Conservation (phyloP, 2,888 invertebrate genomes). For the Neuroscelio doddi region DNA sequence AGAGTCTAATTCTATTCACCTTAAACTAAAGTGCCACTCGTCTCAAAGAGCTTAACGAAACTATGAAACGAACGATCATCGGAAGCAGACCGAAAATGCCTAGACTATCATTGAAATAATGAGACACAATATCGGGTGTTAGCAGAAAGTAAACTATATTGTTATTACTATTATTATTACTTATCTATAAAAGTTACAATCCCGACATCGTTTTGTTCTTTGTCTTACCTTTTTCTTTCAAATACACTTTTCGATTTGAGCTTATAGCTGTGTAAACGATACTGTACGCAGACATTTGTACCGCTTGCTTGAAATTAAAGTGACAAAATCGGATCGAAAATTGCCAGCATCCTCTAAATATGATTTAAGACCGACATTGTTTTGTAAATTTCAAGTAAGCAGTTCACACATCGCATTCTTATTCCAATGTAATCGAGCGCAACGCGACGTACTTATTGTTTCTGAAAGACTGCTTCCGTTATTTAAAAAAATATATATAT, state of each 20-base stretch:
- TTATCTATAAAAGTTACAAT: slow-evolving; percentile 46
- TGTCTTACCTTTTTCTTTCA: slow-evolving; percentile 30
- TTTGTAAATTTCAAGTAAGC: slow-evolving; percentile 27
- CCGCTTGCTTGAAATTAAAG: not conserved
- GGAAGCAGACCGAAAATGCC: slow-evolving; percentile 41
- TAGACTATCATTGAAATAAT: slow-evolving; percentile 26
- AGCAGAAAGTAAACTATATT: slow-evolving; percentile 42
- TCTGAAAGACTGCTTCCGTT: slow-evolving; percentile 68
- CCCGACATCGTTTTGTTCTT: slow-evolving; percentile 41
- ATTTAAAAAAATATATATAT: slow-evolving; percentile 61
- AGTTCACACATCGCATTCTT: slow-evolving; percentile 37
- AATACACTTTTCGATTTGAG: slow-evolving; percentile 44
- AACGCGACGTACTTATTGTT: slow-evolving; percentile 52
- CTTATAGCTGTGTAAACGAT: slow-evolving; percentile 41
- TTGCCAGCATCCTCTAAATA: slow-evolving; percentile 46
- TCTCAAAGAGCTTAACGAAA: slow-evolving; percentile 26
- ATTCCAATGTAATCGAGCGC: slow-evolving; percentile 55
- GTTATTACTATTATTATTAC: slow-evolving; percentile 46
- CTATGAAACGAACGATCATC: slow-evolving; percentile 41
- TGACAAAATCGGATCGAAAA: slow-evolving; percentile 14
- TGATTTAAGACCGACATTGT: slow-evolving; percentile 20
- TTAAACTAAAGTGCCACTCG: slow-evolving; percentile 32
- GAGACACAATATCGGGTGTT: slow-evolving; percentile 27
- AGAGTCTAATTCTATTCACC: slow-evolving; percentile 5
- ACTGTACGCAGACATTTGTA: slow-evolving; percentile 26